Conservation (phyloP, 2,113 vertebrate species). For the Limnothrissa miodon region DNA sequence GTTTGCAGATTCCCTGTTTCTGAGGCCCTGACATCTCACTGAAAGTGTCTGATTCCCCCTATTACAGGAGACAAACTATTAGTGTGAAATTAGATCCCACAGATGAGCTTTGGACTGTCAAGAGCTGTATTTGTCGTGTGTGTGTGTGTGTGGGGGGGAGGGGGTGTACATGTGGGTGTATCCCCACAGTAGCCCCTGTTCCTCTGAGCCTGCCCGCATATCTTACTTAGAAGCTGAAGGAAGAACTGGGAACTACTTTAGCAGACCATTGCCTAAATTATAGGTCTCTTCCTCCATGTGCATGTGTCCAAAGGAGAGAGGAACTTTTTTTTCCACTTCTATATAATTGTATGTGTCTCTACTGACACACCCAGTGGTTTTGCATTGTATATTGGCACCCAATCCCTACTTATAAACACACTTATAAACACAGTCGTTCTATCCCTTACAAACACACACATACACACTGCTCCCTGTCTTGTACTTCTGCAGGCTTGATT, state of each 20-base stretch:
- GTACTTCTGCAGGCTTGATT: conserved; percentile 49
- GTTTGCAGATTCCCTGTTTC: too few relatives aligned
- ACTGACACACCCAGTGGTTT: conserved; percentile 69
- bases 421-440: background rate
- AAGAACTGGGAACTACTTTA: conserved; percentile 19
- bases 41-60: conserved; percentile 19
- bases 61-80: conserved; percentile 4
- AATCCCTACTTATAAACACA: background rate
- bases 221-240: conserved; percentile 4
- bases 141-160: background rate
- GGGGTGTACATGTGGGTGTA: background rate
- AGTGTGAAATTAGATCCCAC: background rate
- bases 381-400: conserved; percentile 57
- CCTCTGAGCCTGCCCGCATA: conserved; percentile 18
- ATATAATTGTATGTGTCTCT: conserved; percentile 66
- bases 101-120: background rate
- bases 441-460: conserved; percentile 19
- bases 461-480: conserved; percentile 20
- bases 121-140: background rate
- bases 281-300: conserved; percentile 20
- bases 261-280: conserved; percentile 28
- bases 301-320: conserved; percentile 21
- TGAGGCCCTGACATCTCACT: conserved; percentile 23
- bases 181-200: conserved; percentile 14
- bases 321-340: conserved; percentile 39